Evolutionary conservation across 2,797 vertebrate genomes (phyloP), one percentile per base, ranked within the genome.

Genomic region (Momotus momota): DNA sequence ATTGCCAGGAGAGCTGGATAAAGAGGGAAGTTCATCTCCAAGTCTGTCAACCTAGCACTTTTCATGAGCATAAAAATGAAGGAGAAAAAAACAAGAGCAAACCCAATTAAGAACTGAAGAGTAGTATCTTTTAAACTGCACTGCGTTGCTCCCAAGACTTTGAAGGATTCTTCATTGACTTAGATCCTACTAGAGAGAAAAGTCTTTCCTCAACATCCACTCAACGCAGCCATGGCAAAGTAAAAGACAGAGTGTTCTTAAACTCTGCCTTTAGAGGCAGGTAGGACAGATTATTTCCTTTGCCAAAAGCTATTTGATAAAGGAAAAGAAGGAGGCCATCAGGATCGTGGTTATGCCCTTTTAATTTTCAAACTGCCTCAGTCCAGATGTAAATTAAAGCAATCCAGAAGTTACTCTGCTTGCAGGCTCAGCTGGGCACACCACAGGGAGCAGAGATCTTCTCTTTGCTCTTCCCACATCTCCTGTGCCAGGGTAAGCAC

Each of bases 1-100:
- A 77, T 74, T 92, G 91, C 64, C 93, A 95, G 81, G 83, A 94
- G 85, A 97, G 70, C 54, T 74, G 81, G 88, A 90, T 93, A 92
- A 95, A 96, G 67, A 92, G 58, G 10, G 67, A 90, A 87, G 88
- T 88, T 96, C 51, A 74, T 96, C 83, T 88, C 73, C 51, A 80
- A 81, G 51, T 70, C 91, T 95, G 89, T 93, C 85, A 93, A 41
- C 67, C 73, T 75, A 90, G 66, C 58, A 88, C 52, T 92, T 95
- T 91, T 67, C 89, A 58, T 31, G 21, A 88, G 26, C 72, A 78
- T 91, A 93, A 92, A 91, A 94, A 60, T 20, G 49, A 96, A 96
- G 81, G 81, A 84, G 88, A 91, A 71, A 86, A 90, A 71, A 88
- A 94, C 52, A 93, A 81, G 55, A 85, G 22, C 23, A 91, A 92